Conservation (phyloP, 2,888 invertebrate species). For the Eledona agricola region DNA sequence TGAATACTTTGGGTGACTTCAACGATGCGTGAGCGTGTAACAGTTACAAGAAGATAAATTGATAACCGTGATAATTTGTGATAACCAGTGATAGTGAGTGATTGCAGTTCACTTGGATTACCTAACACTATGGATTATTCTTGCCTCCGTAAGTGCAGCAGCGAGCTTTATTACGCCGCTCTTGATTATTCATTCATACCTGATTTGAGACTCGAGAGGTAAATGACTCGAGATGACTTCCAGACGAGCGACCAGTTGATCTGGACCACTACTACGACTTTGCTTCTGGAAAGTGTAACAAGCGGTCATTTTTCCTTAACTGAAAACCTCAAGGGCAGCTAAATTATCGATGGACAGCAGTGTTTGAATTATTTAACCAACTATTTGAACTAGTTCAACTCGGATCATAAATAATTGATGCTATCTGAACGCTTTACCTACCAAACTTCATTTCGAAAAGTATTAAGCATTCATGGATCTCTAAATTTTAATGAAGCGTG, state of each 20-base stretch:
- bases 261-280: not conserved
- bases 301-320: too few species aligned
- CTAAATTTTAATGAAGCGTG: too few species aligned
- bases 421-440: too few species aligned
- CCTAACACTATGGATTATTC: slow-evolving; percentile 24
- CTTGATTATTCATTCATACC: slow-evolving; percentile 13
- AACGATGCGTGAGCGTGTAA: slow-evolving; percentile 36
- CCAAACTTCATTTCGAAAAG: too few species aligned
- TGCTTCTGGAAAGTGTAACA: not conserved
- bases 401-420: not conserved
- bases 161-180: slow-evolving; percentile 10
- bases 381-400: slow-evolving; percentile 4
- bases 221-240: slow-evolving; percentile 23
- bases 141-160: too few species aligned
- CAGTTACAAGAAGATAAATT: slow-evolving; percentile 22
- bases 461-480: too few species aligned
- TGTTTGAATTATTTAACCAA: slow-evolving; percentile 13
- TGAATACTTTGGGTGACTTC: too few species aligned
- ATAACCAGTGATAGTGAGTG: too few species aligned
- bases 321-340: too few species aligned
- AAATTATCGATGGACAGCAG: slow-evolving; percentile 23
- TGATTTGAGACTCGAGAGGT: slow-evolving; percentile 21
- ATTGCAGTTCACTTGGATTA: not conserved
- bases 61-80: slow-evolving; percentile 16
- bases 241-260: too few species aligned